These are phyloP conservation scores for Crotalus tigris DNA, from an alignment of 2,113 vertebrate genomes.

Conservation along the genomic window DNA sequence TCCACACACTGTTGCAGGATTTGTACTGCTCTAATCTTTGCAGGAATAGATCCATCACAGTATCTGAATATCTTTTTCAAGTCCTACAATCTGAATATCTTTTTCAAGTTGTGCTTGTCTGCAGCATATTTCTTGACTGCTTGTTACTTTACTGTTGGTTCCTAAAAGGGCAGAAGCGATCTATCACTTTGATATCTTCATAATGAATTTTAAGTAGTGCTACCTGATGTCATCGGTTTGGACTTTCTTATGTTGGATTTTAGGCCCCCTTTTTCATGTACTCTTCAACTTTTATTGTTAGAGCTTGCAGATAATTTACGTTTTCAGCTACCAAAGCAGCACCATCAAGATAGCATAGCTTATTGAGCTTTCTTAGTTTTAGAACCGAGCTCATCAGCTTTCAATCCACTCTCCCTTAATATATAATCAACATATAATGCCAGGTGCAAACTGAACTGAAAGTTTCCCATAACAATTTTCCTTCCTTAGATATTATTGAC, in stretches of 20 bases:
- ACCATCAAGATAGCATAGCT: not conserved
- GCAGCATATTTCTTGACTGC: not conserved
- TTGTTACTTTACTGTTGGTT: not conserved
- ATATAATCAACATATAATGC: too few relatives aligned
- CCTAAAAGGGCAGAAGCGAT: not conserved
- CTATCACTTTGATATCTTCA: not conserved
- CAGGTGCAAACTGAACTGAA: too few relatives aligned
- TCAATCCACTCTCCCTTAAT: not conserved
- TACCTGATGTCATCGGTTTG: not conserved
- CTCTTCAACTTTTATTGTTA: not conserved
- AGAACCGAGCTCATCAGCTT: not conserved
- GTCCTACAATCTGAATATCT: not conserved
- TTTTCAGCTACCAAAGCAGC: not conserved
- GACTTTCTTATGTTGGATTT: not conserved
- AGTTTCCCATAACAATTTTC: too few relatives aligned
- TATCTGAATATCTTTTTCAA: not conserved
- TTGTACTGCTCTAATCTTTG: not conserved
- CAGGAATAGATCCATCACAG: not conserved
- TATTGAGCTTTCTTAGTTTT: not conserved
- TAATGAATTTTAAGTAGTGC: not conserved
- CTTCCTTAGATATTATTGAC: too few relatives aligned
- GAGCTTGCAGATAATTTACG: not conserved
- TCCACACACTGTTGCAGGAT: not conserved
- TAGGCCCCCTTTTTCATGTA: not conserved
- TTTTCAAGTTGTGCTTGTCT: not conserved